Evolutionary conservation across 2,113 vertebrate species (phyloP).

Genomic region (Leuciscus idus): DNA sequence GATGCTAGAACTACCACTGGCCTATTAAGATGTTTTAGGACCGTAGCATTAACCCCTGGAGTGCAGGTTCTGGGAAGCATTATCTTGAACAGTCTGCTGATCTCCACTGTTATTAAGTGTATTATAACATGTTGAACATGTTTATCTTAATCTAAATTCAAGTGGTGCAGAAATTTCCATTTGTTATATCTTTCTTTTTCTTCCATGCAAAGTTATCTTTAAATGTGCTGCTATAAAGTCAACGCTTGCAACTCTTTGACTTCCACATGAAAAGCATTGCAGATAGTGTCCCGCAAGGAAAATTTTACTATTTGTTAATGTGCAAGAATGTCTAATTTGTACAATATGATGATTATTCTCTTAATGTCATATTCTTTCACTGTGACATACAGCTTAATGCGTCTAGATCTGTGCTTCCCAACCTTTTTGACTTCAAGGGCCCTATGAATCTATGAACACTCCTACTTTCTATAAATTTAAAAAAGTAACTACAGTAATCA

Average conservation of each 20-base stretch:
- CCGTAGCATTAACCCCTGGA: not conserved
- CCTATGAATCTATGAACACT: not conserved
- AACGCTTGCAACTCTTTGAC: not conserved
- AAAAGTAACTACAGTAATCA: not conserved
- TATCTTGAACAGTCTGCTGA: conserved; percentile 6
- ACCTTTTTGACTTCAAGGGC: too few relatives aligned
- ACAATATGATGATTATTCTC: not conserved
- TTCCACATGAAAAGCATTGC: not conserved
- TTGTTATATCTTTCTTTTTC: conserved; percentile 1
- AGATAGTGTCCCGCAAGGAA: not conserved
- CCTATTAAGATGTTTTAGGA: conserved; percentile 24
- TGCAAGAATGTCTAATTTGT: not conserved
- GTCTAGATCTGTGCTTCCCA: too few relatives aligned
- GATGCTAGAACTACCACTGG: conserved; percentile 17
- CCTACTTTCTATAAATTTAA: not conserved
- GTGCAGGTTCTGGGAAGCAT: conserved; percentile 29
- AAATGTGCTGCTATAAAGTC: not conserved
- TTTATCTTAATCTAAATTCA: conserved; percentile 7
- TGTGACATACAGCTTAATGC: not conserved
- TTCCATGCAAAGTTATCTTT: not conserved
- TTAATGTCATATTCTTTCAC: not conserved
- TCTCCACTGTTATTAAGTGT: not conserved
- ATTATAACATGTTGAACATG: not conserved
- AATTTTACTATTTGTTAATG: not conserved
- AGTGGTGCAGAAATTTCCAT: not conserved